Evolutionary conservation across 2,888 invertebrate species (phyloP).

Genomic region (Catocala fraxini): DNA sequence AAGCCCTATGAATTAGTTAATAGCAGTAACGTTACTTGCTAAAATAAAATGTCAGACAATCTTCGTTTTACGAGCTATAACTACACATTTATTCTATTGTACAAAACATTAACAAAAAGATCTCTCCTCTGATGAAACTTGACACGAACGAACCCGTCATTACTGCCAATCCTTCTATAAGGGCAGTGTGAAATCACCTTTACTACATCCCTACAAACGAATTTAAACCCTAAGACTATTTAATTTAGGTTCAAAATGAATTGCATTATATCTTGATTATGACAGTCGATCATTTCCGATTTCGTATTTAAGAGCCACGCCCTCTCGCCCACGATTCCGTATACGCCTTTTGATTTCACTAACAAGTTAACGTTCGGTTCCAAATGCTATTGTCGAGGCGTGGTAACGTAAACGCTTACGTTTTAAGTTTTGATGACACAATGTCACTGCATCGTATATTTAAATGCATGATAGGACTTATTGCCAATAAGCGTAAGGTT

Average conservation of each 20-base stretch:
- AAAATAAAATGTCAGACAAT: slow-evolving; percentile 1
- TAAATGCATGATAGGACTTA: not conserved
- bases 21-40: too few species aligned
- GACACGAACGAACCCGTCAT: slow-evolving; percentile 61
- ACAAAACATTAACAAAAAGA: slow-evolving; percentile 37
- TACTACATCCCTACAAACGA: slow-evolving; percentile 30
- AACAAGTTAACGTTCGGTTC: slow-evolving; percentile 28
- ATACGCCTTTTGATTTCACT: slow-evolving; percentile 49
- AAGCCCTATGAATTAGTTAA: too few species aligned
- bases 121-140: slow-evolving; percentile 50
- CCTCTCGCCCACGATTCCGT: slow-evolving; percentile 54
- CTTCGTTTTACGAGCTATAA: slow-evolving; percentile 29
- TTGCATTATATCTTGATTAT: slow-evolving; percentile 44
- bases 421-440: slow-evolving; percentile 4
- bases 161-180: slow-evolving; percentile 68
- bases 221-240: slow-evolving; percentile 29
- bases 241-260: slow-evolving; percentile 26
- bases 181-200: slow-evolving; percentile 43
- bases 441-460: slow-evolving; percentile 3
- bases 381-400: slow-evolving; percentile 25
- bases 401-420: slow-evolving; percentile 31
- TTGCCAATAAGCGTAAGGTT: not conserved
- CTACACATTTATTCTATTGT: slow-evolving; percentile 26
- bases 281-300: slow-evolving; percentile 70
- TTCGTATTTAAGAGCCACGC: slow-evolving; percentile 60